Evolutionary conservation across 1,140 invertebrate genomes (phyloP), one percentile per base, ranked within the genome.

Genomic region (Diachasma alloeum): DNA sequence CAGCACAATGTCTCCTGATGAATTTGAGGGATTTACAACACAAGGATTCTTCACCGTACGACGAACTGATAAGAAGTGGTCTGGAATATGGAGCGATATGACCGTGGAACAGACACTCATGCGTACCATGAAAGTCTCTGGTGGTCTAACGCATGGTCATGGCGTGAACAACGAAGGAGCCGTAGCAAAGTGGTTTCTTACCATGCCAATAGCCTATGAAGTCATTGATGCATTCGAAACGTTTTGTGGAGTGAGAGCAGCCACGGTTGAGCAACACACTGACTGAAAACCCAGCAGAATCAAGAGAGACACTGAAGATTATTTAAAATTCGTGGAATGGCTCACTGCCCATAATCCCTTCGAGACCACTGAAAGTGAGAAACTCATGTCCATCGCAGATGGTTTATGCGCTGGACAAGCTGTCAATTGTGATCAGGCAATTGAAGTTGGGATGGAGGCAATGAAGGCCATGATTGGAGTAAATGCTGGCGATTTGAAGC

Each of bases 81-180:
- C 79, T 59, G 83, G 90, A 19, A 83, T 79, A 72, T 85, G 80
- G 80, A 78, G 82, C 56, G 88, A 90, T 77, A 87, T 90, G 86
- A 80, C 78, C 10, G 87, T 88, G 53, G 87, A 88, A 56, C 86
- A 87, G 78, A 80, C 42, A 78, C 39, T 88, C 0, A 89, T 86
- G 84, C 81, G 80, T 78, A 72, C 83, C 17, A 87, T 85, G 80
- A 86, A 87, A 72, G 82, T 75, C n/a, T 66, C 78, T 77, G 87
- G 88, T 76, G 87, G 84, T 74, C 31, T 89, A 4, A 19, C 17
- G 71, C 53, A 81, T 77, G 83, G 84, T 6, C 77, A 85, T 83
- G 84, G 86, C 79, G 81, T 82, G 36, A 37, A 37, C 26, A 70
- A 79, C 79, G 82, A 87, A 36, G 87, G 81, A 77, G 69, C 77